Evolutionary conservation across 23 tunicate genomes (phyloP), one percentile per base, ranked within the genome.

Genomic region (Phallusia fumigata): DNA sequence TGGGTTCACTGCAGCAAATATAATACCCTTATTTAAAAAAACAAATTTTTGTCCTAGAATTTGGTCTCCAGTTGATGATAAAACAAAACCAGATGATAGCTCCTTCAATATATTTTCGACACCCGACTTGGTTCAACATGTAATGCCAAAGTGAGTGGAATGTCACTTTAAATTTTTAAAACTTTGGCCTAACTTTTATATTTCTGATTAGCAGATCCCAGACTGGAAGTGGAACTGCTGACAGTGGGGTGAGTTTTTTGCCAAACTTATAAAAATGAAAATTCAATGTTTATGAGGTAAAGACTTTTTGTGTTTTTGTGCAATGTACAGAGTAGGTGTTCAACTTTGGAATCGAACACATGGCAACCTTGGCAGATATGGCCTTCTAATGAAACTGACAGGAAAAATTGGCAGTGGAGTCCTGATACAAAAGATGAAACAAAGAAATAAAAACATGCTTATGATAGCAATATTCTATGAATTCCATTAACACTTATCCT

Each of bases 101-200:
- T 53, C 83, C 13, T 80, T 80, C 74, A 53, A 80, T 28, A 15
- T 53, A 31, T 80, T 80, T 53, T 53, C 83, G 6, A 80, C 83
- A 3, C 83, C 83, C 18, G 74, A 80, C 50, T 53, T 80, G 35
- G 83, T 80, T 53, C 83, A 80, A 53, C 83, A 80, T 80, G 36
- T 80, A 19, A 80, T 80, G 34, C 83, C 83, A 3, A 80, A 32
- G 83, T 80, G 50, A 26, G 74, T 80, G 3, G 28, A 21, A 6
- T 6, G 28, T 58, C 69, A 58, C 16, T 2, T 40, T 6, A 21
- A 11, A 58, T 58, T 58, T n/a, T n/a, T n/a, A n/a, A n/a, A n/a
- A 22, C 69, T 24, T 21, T 58, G 13, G 15, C 3, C 26, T 58
- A 58, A 58, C 16, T 21, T 58, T 8, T 21, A 58, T 58, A 58